phyloP scores from a whole-genome alignment of 2,797 vertebrate species.

The Danio aesculapii region DNA sequence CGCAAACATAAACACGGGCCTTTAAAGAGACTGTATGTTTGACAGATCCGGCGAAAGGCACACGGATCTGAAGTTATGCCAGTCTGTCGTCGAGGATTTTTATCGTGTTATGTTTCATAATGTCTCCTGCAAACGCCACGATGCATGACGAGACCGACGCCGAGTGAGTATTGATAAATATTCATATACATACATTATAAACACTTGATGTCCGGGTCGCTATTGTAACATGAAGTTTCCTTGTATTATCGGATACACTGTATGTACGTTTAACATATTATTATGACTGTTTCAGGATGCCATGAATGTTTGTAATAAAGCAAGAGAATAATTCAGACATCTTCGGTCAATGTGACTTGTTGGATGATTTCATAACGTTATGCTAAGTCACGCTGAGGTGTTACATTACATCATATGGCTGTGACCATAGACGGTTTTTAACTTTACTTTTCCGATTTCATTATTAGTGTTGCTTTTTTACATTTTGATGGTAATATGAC shows the following conservation, averaged over 20 bases:
- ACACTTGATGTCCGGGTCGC: neutral
- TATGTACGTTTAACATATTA: neutral
- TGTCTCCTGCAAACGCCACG: conserved; percentile 61
- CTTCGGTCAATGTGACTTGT: neutral
- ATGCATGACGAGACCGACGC: conserved; percentile 76
- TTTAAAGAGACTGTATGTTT: conserved; percentile 13
- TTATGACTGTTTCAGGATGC: neutral
- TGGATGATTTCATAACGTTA: conserved; percentile 11
- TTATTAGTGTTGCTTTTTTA: neutral
- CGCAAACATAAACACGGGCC: conserved; percentile 24
- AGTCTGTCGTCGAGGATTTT: neutral
- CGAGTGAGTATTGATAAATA: conserved; percentile 70
- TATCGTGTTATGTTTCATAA: conserved; percentile 59
- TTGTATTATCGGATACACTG: neutral
- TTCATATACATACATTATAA: neutral
- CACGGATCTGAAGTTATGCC: neutral
- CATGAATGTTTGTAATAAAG: neutral
- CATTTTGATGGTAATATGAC: too few relatives aligned
- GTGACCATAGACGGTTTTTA: neutral
- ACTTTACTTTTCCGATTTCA: neutral
- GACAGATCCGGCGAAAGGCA: neutral
- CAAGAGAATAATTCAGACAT: neutral
- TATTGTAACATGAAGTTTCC: neutral
- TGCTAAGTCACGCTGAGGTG: conserved; percentile 49
- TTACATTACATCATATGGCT: neutral